Evolutionary conservation across 2,888 invertebrate species (phyloP).

Genomic region (Panopea generosa): DNA sequence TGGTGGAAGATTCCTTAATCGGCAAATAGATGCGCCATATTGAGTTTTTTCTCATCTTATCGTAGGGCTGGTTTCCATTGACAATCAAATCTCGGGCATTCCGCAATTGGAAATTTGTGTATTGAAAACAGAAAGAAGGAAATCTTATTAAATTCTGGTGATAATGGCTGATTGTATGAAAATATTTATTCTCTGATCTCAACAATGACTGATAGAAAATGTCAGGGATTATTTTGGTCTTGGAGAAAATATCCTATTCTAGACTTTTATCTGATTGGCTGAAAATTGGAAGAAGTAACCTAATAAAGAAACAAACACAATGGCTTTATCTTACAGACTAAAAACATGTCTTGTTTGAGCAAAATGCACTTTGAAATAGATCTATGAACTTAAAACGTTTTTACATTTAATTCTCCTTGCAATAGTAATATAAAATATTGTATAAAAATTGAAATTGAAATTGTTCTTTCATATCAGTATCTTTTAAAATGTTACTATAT

Average conservation of each 20-base stretch:
- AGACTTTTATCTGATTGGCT: slow-evolving; percentile 36
- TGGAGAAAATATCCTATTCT: slow-evolving; percentile 38
- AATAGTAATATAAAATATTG: no score
- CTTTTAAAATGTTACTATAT: no score
- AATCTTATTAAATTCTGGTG: slow-evolving; percentile 61
- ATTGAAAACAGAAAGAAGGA: slow-evolving; percentile 54
- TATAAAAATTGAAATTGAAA: no score
- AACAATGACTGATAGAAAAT: slow-evolving; percentile 47
- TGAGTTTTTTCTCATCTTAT: slow-evolving; percentile 60
- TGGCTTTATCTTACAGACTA: no score
- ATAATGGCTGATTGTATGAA: slow-evolving; percentile 61
- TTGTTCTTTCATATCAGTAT: no score
- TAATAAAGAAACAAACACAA: no score
- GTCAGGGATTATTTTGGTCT: slow-evolving; percentile 32
- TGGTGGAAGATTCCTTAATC: slow-evolving; percentile 58
- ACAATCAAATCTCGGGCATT: slow-evolving; percentile 53
- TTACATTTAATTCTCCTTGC: no score
- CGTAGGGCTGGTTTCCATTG: slow-evolving; percentile 32
- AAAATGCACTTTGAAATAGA: no score
- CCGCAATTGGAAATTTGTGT: slow-evolving; percentile 60
- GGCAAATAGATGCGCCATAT: slow-evolving; percentile 61
- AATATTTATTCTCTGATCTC: slow-evolving; percentile 58
- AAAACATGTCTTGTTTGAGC: no score
- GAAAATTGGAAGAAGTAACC: slow-evolving; percentile 21
- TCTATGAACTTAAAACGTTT: no score